Percentiles rank a stretch among this genome's conserved stretches.
phyloP scores from a whole-genome alignment of 1,140 invertebrate genomes.

The Calephelis nemesis region DNA sequence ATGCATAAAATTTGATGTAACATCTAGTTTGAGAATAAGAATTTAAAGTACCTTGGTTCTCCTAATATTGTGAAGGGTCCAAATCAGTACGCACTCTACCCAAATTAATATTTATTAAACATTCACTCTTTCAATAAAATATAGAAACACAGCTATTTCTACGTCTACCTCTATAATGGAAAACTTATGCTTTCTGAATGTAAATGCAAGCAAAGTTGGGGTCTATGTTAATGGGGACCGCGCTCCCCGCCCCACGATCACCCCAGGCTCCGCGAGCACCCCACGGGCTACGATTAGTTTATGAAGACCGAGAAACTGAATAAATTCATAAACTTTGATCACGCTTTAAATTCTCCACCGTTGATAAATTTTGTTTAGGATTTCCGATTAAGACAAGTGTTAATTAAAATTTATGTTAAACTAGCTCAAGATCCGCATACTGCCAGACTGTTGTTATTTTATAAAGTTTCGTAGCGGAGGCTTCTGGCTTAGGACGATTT shows the following conservation, averaged over 20 bases:
- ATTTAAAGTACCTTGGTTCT: no score
- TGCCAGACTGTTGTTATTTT: no score
- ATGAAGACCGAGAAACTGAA: conserved; percentile 14
- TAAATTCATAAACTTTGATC: conserved; percentile 21
- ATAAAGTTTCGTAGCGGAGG: no score
- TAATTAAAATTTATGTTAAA: conserved; percentile 11
- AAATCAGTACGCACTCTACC: no score
- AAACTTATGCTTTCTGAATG: conserved; percentile 13
- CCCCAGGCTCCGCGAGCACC: background rate
- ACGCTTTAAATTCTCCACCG: conserved; percentile 1
- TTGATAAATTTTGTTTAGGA: conserved; percentile 2
- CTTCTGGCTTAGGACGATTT: no score
- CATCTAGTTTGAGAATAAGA: no score
- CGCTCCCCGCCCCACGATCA: no score
- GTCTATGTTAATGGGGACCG: background rate
- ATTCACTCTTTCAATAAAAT: no score
- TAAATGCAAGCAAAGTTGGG: conserved; percentile 10
- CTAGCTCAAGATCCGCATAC: background rate
- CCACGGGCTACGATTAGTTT: conserved; percentile 10
- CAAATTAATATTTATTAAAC: no score
- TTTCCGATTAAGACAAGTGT: background rate
- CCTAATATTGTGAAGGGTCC: no score
- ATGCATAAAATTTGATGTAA: no score
- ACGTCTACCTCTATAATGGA: background rate
- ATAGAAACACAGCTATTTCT: background rate